These are phyloP conservation scores for Cyphomyrmex costatus DNA, from an alignment of 1,140 invertebrate species.

Conservation along the genomic window DNA sequence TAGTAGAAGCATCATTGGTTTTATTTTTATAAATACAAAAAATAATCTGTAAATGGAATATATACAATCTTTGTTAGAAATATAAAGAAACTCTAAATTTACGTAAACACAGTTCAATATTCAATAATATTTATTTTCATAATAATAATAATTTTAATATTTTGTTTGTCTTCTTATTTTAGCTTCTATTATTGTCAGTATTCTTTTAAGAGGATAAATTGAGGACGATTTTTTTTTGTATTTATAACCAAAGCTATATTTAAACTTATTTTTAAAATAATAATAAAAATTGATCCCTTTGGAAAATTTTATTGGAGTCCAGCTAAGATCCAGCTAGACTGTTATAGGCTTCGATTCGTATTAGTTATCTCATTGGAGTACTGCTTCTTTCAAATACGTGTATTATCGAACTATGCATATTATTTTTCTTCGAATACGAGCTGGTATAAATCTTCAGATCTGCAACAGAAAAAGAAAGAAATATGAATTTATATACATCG, in stretches of 20 bases:
- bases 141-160: no score
- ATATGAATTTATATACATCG: neutral
- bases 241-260: neutral
- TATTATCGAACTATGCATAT: neutral
- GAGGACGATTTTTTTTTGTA: no score
- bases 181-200: no score
- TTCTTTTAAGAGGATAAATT: no score
- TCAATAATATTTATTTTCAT: no score
- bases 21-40: neutral
- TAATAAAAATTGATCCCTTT: neutral
- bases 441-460: neutral
- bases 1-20: neutral
- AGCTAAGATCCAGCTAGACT: no score
- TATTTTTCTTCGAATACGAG: neutral
- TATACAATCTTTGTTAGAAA: no score
- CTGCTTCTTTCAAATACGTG: neutral
- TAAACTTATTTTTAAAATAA: conserved; percentile 10
- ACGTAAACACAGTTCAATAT: no score
- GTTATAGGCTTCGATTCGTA: no score
- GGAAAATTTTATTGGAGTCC: neutral
- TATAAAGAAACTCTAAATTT: no score
- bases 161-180: no score
- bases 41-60: neutral
- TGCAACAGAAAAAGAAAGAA: conserved; percentile 37
- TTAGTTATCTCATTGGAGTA: neutral